Percentiles rank a stretch among this genome's conserved stretches.
phyloP scores from a whole-genome alignment of 2,888 invertebrate genomes.

The Fragum whitleyi region DNA sequence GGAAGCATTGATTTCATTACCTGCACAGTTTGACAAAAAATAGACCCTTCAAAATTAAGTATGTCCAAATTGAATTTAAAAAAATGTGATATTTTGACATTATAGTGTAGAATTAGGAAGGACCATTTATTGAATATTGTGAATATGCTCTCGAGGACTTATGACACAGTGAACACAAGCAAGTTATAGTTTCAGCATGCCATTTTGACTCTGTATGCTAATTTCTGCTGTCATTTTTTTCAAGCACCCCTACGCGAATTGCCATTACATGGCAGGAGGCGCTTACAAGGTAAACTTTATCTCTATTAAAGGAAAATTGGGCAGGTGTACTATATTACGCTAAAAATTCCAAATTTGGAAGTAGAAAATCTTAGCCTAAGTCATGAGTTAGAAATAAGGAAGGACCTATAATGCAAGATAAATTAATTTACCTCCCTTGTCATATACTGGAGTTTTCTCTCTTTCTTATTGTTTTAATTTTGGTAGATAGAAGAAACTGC shows the following conservation, averaged over 20 bases:
- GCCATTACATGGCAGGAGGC: conserved; percentile 56
- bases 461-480: not conserved
- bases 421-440: conserved; percentile 29
- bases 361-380: too few relatives aligned
- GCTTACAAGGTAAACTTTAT: conserved; percentile 55
- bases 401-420: not conserved
- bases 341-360: too few relatives aligned
- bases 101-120: too few relatives aligned
- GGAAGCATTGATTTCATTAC: too few relatives aligned
- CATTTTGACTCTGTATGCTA: conserved; percentile 39
- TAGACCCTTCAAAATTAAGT: too few relatives aligned
- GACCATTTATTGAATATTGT: too few relatives aligned
- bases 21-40: too few relatives aligned
- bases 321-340: not conserved
- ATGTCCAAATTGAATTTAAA: too few relatives aligned
- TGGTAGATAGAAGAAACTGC: not conserved
- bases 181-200: not conserved
- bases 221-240: conserved; percentile 53
- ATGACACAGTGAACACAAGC: conserved; percentile 2
- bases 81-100: too few relatives aligned
- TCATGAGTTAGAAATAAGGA: too few relatives aligned
- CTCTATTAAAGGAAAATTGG: conserved; percentile 19
- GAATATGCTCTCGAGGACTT: too few relatives aligned
- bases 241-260: conserved; percentile 67
- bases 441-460: conserved; percentile 18